Percentiles rank a stretch among this genome's conserved stretches.
Evolutionary conservation across 2,888 invertebrate genomes (phyloP).

Genomic region (Fragum sueziense): DNA sequence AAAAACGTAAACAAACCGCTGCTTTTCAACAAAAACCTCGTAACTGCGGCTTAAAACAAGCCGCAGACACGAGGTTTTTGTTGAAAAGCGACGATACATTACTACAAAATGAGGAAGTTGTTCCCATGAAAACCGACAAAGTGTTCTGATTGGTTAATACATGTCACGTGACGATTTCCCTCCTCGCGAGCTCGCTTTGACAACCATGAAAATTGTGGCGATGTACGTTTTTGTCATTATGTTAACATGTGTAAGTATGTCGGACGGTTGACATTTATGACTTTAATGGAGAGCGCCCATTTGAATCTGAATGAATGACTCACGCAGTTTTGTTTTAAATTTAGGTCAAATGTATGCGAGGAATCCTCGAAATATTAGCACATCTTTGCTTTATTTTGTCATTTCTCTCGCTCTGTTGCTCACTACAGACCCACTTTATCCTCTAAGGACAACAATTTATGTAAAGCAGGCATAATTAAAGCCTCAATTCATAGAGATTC

Average conservation of each 20-base stretch:
- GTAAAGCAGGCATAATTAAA: not conserved
- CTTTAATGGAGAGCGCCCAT: not conserved
- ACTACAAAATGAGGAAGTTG: not conserved
- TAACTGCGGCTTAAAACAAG: too few relatives aligned
- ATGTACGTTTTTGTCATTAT: not conserved
- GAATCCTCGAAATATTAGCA: not conserved
- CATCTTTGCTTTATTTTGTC: too few relatives aligned
- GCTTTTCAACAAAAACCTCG: too few relatives aligned
- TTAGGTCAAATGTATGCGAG: not conserved
- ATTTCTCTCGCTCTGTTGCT: too few relatives aligned
- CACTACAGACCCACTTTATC: not conserved
- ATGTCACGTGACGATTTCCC: not conserved
- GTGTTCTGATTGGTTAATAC: not conserved
- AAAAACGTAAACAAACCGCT: not conserved
- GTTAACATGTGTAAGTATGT: not conserved
- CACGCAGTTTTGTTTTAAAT: not conserved
- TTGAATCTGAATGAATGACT: not conserved
- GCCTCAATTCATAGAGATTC: not conserved
- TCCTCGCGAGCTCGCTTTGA: not conserved
- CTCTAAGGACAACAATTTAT: not conserved
- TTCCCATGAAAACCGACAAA: not conserved
- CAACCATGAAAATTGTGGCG: not conserved
- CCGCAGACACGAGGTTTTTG: too few relatives aligned
- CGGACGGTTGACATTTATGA: not conserved
- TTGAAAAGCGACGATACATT: too few relatives aligned